phyloP scores from a whole-genome alignment of 2,113 vertebrate genomes.

The Rafetus swinhoei region DNA sequence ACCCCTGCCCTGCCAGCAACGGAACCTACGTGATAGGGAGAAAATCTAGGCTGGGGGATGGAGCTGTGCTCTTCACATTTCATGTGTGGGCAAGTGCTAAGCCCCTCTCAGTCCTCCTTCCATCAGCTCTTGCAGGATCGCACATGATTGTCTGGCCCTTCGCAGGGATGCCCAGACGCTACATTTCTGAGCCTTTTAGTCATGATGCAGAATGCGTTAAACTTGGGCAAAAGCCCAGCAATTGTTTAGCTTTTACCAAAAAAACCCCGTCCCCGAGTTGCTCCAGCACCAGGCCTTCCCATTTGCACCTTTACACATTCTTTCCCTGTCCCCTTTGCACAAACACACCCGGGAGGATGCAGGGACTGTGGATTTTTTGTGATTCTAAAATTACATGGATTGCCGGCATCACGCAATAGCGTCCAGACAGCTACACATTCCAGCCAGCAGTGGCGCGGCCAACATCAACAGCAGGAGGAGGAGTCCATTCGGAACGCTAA shows the following conservation, averaged over 20 bases:
- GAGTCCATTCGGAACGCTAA: background rate
- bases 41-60: fast-evolving
- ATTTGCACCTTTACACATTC: background rate
- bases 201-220: fast-evolving
- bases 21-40: background rate
- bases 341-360: background rate
- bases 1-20: background rate
- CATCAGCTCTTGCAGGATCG: background rate
- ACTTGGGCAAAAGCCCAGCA: background rate
- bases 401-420: background rate
- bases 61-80: background rate
- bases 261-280: fast-evolving
- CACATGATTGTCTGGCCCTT: background rate
- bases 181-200: background rate
- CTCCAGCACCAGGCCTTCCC: fast-evolving
- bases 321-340: background rate
- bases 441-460: background rate
- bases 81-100: background rate
- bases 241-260: background rate
- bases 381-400: background rate
- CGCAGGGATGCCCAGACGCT: background rate
- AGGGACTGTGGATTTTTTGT: background rate
- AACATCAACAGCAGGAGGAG: background rate
- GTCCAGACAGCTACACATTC: background rate
- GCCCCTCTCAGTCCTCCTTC: background rate